These are phyloP conservation scores for Platalea minor DNA, from an alignment of 2,797 vertebrate genomes.

Conservation along the genomic window DNA sequence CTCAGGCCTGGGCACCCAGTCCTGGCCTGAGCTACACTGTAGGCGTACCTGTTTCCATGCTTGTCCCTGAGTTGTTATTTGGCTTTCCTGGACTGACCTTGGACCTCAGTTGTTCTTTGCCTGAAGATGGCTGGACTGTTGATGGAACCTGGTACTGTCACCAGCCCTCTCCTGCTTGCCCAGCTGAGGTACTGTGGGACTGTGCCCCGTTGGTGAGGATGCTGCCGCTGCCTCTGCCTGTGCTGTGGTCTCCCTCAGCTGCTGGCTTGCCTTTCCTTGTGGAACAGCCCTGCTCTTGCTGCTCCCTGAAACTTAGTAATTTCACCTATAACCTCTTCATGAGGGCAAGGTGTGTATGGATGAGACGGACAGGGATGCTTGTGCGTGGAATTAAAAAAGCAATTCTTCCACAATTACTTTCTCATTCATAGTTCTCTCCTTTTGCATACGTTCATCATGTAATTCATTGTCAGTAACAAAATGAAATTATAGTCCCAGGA, in stretches of 20 bases:
- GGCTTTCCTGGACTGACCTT: not conserved
- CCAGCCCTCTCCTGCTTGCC: not conserved
- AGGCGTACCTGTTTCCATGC: not conserved
- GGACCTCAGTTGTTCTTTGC: not conserved
- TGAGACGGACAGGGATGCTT: not conserved
- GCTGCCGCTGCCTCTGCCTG: not conserved
- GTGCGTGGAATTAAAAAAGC: not conserved
- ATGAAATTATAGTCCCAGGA: not conserved
- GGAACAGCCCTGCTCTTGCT: not conserved
- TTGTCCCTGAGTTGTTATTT: not conserved
- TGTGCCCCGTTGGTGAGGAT: fast-evolving
- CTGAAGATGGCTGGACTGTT: not conserved
- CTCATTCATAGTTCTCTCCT: not conserved
- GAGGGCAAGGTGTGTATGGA: not conserved
- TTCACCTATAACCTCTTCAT: not conserved
- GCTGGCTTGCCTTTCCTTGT: not conserved
- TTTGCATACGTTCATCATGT: not conserved
- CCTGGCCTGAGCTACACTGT: not conserved
- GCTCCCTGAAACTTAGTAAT: not conserved
- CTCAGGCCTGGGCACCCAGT: not conserved
- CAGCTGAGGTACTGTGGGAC: not conserved
- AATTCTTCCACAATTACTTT: not conserved
- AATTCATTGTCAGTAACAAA: not conserved
- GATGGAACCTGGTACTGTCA: not conserved
- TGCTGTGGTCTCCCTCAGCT: not conserved